phyloP scores from a whole-genome alignment of 2,888 invertebrate species.

The Osedax fenrisi region DNA sequence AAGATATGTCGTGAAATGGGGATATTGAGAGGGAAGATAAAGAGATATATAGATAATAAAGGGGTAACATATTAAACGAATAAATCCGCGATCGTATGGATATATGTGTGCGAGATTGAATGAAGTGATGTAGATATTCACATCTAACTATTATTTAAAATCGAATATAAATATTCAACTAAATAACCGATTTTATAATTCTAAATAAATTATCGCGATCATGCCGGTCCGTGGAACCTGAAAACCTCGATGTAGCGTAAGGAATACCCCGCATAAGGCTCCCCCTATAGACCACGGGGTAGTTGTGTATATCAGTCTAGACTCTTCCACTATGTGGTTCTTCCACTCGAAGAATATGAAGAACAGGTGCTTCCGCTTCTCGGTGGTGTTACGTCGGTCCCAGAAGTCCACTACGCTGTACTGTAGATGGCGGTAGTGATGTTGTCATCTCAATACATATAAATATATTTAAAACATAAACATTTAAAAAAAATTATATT shows the following conservation, averaged over 20 bases:
- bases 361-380: slow-evolving; percentile 32
- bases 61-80: background rate
- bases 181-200: background rate
- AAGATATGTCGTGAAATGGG: no score
- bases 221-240: no score
- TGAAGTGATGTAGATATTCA: no score
- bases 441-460: background rate
- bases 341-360: slow-evolving; percentile 39
- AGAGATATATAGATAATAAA: background rate
- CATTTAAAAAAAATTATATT: no score
- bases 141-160: no score
- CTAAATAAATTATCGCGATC: background rate
- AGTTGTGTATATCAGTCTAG: slow-evolving; percentile 34
- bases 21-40: no score
- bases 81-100: no score
- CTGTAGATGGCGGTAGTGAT: slow-evolving; percentile 29
- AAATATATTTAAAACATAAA: background rate
- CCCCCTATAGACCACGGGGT: slow-evolving; percentile 37
- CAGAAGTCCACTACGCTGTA: slow-evolving; percentile 35
- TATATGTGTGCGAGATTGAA: no score
- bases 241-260: slow-evolving; percentile 36
- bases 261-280: slow-evolving; percentile 36
- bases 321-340: slow-evolving; percentile 36
- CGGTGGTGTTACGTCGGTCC: slow-evolving; percentile 30
- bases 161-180: background rate